Percentiles rank a stretch among this genome's conserved stretches.
These are phyloP conservation scores for Drosophila nigritarsus DNA, from an alignment of 2,888 invertebrate genomes.

Conservation along the genomic window DNA sequence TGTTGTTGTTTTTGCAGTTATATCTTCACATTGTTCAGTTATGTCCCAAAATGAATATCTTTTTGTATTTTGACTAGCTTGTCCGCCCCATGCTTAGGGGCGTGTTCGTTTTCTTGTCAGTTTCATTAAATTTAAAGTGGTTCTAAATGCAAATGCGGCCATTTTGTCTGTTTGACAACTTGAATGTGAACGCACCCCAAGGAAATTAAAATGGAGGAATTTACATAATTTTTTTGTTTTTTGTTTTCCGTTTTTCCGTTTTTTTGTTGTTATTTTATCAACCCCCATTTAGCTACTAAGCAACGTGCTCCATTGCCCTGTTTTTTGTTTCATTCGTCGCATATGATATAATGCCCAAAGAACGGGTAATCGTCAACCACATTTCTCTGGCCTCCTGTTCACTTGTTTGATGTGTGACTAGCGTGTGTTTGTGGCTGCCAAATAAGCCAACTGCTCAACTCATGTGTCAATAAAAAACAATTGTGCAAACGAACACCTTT, in stretches of 20 bases:
- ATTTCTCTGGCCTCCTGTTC: constrained; percentile 6
- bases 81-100: constrained; percentile 32
- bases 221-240: constrained; percentile 42
- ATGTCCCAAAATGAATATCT: constrained; percentile 21
- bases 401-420: constrained; percentile 14
- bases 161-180: constrained; percentile 60
- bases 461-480: constrained; percentile 25
- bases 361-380: constrained; percentile 7
- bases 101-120: constrained; percentile 52
- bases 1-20: constrained; percentile 3
- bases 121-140: constrained; percentile 66
- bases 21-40: constrained; percentile 7
- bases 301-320: constrained; percentile 4
- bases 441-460: constrained; percentile 15
- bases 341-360: constrained; percentile 28
- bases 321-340: neutral
- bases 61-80: constrained; percentile 5
- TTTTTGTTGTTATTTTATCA: constrained; percentile 14
- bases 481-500: constrained; percentile 34
- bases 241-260: neutral
- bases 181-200: constrained; percentile 58
- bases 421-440: constrained; percentile 4
- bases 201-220: constrained; percentile 76
- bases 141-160: constrained; percentile 55
- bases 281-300: constrained; percentile 27